Evolutionary conservation across 2,888 invertebrate genomes (phyloP).

Genomic region (Scaptomyza flava): DNA sequence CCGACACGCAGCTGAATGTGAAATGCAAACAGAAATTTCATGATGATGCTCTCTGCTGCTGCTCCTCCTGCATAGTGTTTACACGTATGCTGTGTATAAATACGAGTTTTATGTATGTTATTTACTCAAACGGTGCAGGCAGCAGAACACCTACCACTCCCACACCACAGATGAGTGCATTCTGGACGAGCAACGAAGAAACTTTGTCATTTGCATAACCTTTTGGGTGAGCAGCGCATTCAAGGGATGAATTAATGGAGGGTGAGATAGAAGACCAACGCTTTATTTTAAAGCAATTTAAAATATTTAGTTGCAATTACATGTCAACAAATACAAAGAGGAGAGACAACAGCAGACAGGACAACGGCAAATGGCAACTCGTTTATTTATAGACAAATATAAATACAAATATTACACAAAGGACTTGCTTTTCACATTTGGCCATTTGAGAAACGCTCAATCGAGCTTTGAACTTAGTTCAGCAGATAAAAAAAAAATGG

Average conservation of each 20-base stretch:
- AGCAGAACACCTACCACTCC: constrained; percentile 31
- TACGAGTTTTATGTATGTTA: constrained; percentile 79
- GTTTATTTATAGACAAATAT: constrained; percentile 69
- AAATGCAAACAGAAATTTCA: constrained; percentile 76
- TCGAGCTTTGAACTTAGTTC: constrained; percentile 43
- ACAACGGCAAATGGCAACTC: constrained; percentile 45
- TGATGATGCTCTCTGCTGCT: constrained; percentile 44
- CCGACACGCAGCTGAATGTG: constrained; percentile 76
- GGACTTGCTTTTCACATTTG: constrained; percentile 33
- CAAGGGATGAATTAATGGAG: not conserved
- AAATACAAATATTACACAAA: constrained; percentile 39
- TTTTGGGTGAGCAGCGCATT: constrained; percentile 41
- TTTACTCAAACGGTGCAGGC: constrained; percentile 74
- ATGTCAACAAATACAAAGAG: constrained; percentile 73
- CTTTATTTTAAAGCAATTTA: constrained; percentile 81
- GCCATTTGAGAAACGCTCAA: constrained; percentile 29
- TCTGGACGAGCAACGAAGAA: constrained; percentile 47
- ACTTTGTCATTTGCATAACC: constrained; percentile 80
- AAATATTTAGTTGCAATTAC: constrained; percentile 81
- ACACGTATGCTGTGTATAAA: constrained; percentile 79
- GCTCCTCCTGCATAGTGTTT: constrained; percentile 52
- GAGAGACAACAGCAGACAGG: constrained; percentile 29
- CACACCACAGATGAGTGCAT: constrained; percentile 13
- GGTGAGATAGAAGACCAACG: constrained; percentile 14
- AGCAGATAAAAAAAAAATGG: constrained; percentile 12